Conservation (phyloP, 2,888 invertebrate species). For the Cetonia aurata region DNA sequence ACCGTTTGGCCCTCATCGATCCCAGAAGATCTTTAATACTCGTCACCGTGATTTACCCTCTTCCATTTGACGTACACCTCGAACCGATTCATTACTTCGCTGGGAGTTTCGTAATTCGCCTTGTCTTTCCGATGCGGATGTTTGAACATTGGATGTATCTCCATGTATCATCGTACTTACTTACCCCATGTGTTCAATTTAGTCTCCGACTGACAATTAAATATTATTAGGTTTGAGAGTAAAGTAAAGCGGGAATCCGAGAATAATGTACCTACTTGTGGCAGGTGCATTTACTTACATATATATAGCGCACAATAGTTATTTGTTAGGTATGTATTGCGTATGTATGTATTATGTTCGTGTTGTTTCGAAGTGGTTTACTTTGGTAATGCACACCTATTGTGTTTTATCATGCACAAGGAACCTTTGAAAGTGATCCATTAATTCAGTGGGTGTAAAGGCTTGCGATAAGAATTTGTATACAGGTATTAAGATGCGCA, state of each 20-base stretch:
- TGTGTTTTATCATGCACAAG: slow-evolving; percentile 4
- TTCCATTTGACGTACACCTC: slow-evolving; percentile 34
- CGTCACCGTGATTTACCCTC: slow-evolving; percentile 48
- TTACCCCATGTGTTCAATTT: not conserved
- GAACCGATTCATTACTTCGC: slow-evolving; percentile 12
- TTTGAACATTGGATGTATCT: not conserved
- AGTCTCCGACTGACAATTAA: slow-evolving; percentile 21
- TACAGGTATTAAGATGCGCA: too few relatives aligned
- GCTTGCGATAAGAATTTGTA: not conserved
- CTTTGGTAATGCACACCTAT: slow-evolving; percentile 3
- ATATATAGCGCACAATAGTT: not conserved
- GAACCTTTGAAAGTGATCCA: not conserved
- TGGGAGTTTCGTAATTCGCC: slow-evolving; percentile 7
- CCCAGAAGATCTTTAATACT: slow-evolving; percentile 46
- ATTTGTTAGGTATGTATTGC: not conserved
- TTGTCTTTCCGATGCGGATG: slow-evolving; percentile 10
- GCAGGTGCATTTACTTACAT: not conserved
- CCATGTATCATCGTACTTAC: not conserved
- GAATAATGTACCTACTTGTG: slow-evolving; percentile 12
- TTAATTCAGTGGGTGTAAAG: slow-evolving; percentile 17
- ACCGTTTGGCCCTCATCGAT: slow-evolving; percentile 51
- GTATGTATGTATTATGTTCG: not conserved
- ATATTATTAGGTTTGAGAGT: slow-evolving; percentile 1
- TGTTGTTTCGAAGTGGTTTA: not conserved
- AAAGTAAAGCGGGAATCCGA: not conserved